Evolutionary conservation across 2,888 invertebrate genomes (phyloP).

Genomic region (Drosophila merina): DNA sequence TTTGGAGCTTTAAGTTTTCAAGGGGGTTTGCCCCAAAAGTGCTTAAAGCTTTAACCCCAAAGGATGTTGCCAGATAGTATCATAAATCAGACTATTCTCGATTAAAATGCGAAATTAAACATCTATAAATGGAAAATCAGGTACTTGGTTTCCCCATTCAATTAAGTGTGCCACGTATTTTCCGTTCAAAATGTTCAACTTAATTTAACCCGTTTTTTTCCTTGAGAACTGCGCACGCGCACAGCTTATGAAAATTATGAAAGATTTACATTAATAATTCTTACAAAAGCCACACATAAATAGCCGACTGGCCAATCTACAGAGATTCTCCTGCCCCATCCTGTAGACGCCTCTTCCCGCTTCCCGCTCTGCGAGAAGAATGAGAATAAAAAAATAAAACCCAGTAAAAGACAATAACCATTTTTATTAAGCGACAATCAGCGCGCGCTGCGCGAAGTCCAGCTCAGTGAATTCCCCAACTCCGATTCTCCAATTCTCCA

Average conservation of each 20-base stretch:
- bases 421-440: constrained; percentile 80
- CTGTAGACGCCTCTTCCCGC: background rate
- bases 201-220: background rate
- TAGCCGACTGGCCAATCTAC: constrained; percentile 64
- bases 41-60: constrained; percentile 45
- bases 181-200: background rate
- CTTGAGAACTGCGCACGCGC: constrained; percentile 67
- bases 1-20: constrained; percentile 56
- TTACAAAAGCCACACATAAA: constrained; percentile 81
- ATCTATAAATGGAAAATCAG: constrained; percentile 50
- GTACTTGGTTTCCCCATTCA: constrained; percentile 10
- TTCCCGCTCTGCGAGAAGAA: background rate
- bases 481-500: constrained; percentile 19
- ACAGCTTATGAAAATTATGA: constrained; percentile 80
- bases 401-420: constrained; percentile 74
- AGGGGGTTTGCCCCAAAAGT: constrained; percentile 11
- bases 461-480: constrained; percentile 28
- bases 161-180: constrained; percentile 5
- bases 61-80: constrained; percentile 66
- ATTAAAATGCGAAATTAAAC: background rate
- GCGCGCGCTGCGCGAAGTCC: constrained; percentile 65
- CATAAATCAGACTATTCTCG: constrained; percentile 52
- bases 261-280: constrained; percentile 82
- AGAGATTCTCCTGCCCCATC: constrained; percentile 16
- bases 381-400: constrained; percentile 12